Percentiles rank a stretch among this genome's conserved stretches.
phyloP scores from a whole-genome alignment of 2,797 vertebrate genomes.

The Poeciliopsis paucimaculata region DNA sequence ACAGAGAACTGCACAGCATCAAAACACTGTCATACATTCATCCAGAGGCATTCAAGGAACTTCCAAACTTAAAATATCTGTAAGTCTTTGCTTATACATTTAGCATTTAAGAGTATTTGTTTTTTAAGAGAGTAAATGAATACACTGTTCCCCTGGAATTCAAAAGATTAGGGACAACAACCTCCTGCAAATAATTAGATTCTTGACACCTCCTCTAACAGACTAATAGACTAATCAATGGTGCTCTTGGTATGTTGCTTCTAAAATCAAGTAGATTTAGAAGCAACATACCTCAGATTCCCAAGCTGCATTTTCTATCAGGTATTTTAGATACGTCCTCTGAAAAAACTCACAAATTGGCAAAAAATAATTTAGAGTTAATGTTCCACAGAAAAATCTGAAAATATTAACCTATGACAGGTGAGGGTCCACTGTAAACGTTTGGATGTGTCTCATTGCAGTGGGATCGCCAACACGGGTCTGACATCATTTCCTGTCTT shows the following conservation, averaged over 20 bases:
- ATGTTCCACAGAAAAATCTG: neutral
- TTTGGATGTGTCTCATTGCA: conserved; percentile 56
- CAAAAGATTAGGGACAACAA: neutral
- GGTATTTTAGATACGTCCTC: neutral
- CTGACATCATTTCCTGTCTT: conserved; percentile 85
- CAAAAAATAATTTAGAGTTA: neutral
- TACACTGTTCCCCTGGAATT: neutral
- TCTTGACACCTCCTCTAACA: neutral
- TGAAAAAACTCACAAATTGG: neutral
- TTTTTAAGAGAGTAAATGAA: conserved; percentile 12
- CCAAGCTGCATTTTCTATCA: neutral
- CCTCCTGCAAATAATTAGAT: neutral
- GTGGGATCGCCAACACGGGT: conserved; percentile 90
- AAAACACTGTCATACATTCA: conserved; percentile 84
- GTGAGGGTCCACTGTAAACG: neutral
- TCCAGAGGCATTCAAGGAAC: conserved; percentile 84
- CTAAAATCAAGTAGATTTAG: neutral
- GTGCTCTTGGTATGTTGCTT: neutral
- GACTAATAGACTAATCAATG: neutral
- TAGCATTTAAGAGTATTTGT: neutral
- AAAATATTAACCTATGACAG: neutral
- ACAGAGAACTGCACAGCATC: conserved; percentile 86
- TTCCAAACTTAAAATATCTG: conserved; percentile 88
- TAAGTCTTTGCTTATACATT: conserved; percentile 74
- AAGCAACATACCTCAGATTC: neutral